These are phyloP conservation scores for Drosophila hamatofila DNA, from an alignment of 2,888 invertebrate species.

Conservation along the genomic window DNA sequence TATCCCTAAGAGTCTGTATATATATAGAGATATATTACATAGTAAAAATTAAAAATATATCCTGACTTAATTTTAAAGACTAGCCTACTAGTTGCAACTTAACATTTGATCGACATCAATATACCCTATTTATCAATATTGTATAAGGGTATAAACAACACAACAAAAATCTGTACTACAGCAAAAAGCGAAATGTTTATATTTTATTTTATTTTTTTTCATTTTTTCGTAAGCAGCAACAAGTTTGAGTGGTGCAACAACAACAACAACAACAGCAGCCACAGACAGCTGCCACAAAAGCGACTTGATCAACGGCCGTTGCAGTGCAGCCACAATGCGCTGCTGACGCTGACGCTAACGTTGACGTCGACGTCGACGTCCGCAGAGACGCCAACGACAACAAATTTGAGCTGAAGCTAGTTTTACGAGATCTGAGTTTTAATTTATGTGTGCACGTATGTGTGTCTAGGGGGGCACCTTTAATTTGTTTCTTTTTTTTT, in stretches of 20 bases:
- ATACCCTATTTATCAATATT: background rate
- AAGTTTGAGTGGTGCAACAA: conserved; percentile 78
- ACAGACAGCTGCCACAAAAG: conserved; percentile 53
- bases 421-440: conserved; percentile 71
- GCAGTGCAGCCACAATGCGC: conserved; percentile 26
- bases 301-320: conserved; percentile 53
- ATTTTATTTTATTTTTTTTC: conserved; percentile 31
- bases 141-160: conserved; percentile 1
- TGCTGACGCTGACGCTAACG: conserved; percentile 4
- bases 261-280: conserved; percentile 49
- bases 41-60: background rate
- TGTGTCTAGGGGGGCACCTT: conserved; percentile 49
- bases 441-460: conserved; percentile 58
- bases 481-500: conserved; percentile 40
- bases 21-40: no score
- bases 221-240: conserved; percentile 63
- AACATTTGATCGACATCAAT: background rate
- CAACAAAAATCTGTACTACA: conserved; percentile 27
- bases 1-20: no score
- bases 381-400: conserved; percentile 24
- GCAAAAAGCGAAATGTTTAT: conserved; percentile 60
- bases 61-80: background rate
- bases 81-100: background rate
- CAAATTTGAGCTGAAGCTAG: conserved; percentile 64
- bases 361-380: background rate